Conservation (phyloP, 2,888 invertebrate species). For the Lottia scabra region DNA sequence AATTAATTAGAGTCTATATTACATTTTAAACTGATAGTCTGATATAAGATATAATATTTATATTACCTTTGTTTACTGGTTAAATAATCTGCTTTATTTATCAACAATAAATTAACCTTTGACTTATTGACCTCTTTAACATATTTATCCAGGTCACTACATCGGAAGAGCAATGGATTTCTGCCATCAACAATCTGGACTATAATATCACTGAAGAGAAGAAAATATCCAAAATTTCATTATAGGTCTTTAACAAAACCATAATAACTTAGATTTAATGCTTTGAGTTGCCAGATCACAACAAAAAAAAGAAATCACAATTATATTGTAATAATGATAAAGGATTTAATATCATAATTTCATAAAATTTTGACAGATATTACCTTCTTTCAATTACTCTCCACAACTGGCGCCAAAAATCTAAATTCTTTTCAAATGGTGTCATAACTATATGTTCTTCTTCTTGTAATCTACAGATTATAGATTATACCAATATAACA, state of each 20-base stretch:
- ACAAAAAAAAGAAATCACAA: no score
- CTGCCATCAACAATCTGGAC: constrained; percentile 96
- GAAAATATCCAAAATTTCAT: constrained; percentile 10
- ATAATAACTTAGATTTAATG: no score
- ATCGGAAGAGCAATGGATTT: constrained; percentile 93
- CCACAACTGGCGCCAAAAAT: constrained; percentile 99
- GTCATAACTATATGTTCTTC: constrained; percentile 86
- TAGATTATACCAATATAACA: neutral
- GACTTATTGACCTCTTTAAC: constrained; percentile 80
- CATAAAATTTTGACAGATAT: no score
- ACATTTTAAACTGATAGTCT: no score
- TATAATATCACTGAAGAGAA: constrained; percentile 82
- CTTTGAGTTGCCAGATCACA: no score
- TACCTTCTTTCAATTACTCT: constrained; percentile 90
- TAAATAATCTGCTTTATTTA: constrained; percentile 96
- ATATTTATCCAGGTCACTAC: constrained; percentile 90
- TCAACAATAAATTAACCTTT: constrained; percentile 85
- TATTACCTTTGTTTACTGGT: constrained; percentile 79
- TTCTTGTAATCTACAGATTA: constrained; percentile 59
- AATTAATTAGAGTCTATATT: no score
- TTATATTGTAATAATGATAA: no score
- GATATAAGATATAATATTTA: neutral
- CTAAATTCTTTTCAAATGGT: constrained; percentile 96
- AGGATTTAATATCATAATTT: no score
- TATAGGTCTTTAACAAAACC: neutral